These are phyloP conservation scores for Ginglymostoma cirratum DNA, from an alignment of 2,113 vertebrate species.

Conservation along the genomic window DNA sequence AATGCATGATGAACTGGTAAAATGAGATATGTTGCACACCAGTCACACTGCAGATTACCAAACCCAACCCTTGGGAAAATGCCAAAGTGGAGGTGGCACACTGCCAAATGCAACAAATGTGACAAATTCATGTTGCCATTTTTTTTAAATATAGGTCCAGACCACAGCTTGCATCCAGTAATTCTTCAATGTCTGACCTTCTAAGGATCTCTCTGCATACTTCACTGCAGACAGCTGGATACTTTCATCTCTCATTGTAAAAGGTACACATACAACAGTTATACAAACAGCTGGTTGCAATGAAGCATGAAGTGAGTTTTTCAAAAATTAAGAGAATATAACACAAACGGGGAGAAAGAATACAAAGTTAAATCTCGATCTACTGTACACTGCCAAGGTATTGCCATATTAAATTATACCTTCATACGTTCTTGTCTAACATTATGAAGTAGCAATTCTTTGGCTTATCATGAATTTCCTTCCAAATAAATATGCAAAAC, in stretches of 20 bases:
- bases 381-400: neutral
- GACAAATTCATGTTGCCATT: neutral
- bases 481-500: neutral
- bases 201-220: neutral
- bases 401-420: neutral
- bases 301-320: neutral
- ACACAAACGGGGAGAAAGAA: neutral
- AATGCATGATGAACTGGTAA: neutral
- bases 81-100: neutral
- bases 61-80: neutral
- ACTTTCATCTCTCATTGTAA: neutral
- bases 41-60: neutral
- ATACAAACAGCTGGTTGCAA: neutral
- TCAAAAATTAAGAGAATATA: neutral
- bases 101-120: neutral
- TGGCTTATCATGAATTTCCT: neutral
- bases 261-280: neutral
- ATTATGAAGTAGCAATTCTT: neutral
- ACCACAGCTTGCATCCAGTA: neutral
- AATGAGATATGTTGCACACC: neutral
- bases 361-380: neutral
- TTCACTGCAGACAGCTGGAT: neutral
- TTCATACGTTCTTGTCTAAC: neutral
- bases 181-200: conserved; percentile 32
- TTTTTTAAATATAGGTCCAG: neutral